Percentiles rank a stretch among this genome's conserved stretches.
These are phyloP conservation scores for Agrochola litura DNA, from an alignment of 2,888 invertebrate genomes.

Conservation along the genomic window DNA sequence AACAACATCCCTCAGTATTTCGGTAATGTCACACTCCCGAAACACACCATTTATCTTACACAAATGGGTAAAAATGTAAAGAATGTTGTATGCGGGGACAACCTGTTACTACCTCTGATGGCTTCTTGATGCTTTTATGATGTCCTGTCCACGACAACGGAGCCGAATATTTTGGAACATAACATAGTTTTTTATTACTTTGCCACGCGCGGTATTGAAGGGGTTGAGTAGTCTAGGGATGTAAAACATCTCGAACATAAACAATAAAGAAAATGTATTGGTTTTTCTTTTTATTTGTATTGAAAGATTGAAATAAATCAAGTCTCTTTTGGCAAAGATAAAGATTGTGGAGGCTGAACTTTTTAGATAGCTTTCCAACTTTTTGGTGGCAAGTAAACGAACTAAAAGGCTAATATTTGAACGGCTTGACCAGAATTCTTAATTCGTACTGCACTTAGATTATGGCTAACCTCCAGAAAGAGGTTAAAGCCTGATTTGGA, in stretches of 20 bases:
- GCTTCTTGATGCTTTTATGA: constrained; percentile 89
- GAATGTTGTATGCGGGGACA: constrained; percentile 76
- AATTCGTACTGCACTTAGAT: constrained; percentile 29
- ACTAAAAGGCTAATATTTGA: constrained; percentile 22
- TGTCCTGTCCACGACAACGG: constrained; percentile 82
- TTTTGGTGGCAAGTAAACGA: constrained; percentile 10
- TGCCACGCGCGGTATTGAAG: constrained; percentile 22
- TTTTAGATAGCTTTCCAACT: constrained; percentile 41
- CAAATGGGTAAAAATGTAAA: constrained; percentile 76
- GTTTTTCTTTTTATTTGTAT: constrained; percentile 47
- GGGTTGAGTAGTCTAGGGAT: constrained; percentile 33
- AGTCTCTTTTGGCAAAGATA: constrained; percentile 33
- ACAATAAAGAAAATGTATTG: constrained; percentile 43
- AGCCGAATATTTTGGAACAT: constrained; percentile 78
- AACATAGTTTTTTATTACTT: constrained; percentile 64
- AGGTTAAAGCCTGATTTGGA: not conserved
- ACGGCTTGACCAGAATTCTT: constrained; percentile 36
- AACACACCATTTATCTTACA: constrained; percentile 68
- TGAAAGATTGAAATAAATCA: constrained; percentile 48
- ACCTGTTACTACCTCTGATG: constrained; percentile 86
- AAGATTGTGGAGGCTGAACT: constrained; percentile 27
- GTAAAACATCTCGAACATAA: constrained; percentile 44
- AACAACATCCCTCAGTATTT: constrained; percentile 48
- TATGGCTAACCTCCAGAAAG: constrained; percentile 1
- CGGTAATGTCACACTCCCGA: constrained; percentile 48